Evolutionary conservation across 2,888 invertebrate species (phyloP).

Genomic region (Hyposoter didymator): DNA sequence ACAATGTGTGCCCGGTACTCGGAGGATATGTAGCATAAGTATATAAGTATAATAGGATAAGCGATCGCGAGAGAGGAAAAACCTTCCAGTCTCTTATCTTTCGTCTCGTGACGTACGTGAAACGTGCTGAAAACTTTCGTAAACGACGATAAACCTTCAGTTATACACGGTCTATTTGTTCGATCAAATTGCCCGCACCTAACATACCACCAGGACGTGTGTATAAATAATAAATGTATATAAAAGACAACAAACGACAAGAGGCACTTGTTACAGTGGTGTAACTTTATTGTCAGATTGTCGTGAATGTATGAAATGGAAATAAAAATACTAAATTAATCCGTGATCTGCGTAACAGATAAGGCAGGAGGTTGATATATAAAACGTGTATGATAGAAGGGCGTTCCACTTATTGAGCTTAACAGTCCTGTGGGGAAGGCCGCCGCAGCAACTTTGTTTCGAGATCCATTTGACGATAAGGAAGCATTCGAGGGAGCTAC

Average conservation of each 20-base stretch:
- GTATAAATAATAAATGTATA: slow-evolving; percentile 28
- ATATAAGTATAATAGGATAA: slow-evolving; percentile 9
- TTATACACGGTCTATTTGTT: slow-evolving; percentile 72
- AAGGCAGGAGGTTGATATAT: slow-evolving; percentile 37
- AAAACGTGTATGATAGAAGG: slow-evolving; percentile 57
- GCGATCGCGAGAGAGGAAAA: slow-evolving; percentile 63
- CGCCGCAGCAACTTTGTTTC: slow-evolving; percentile 33
- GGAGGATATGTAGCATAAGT: slow-evolving; percentile 35
- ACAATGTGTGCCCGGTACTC: not conserved
- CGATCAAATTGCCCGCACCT: slow-evolving; percentile 63
- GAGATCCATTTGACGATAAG: slow-evolving; percentile 59
- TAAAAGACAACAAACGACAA: slow-evolving; percentile 37
- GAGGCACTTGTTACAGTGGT: slow-evolving; percentile 44
- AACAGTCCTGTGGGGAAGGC: slow-evolving; percentile 62
- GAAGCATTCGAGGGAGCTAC: slow-evolving; percentile 35
- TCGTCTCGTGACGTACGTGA: slow-evolving; percentile 54
- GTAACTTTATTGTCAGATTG: slow-evolving; percentile 54
- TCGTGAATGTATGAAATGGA: slow-evolving; percentile 37
- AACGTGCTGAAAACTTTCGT: slow-evolving; percentile 67
- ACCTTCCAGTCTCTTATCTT: slow-evolving; percentile 63
- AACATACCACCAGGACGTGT: slow-evolving; percentile 31
- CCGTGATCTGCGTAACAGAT: slow-evolving; percentile 53
- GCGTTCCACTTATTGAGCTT: slow-evolving; percentile 58
- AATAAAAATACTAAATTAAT: slow-evolving; percentile 32
- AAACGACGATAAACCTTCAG: slow-evolving; percentile 69